phyloP scores from a whole-genome alignment of 2,888 invertebrate species.

The Byasa hedistus region DNA sequence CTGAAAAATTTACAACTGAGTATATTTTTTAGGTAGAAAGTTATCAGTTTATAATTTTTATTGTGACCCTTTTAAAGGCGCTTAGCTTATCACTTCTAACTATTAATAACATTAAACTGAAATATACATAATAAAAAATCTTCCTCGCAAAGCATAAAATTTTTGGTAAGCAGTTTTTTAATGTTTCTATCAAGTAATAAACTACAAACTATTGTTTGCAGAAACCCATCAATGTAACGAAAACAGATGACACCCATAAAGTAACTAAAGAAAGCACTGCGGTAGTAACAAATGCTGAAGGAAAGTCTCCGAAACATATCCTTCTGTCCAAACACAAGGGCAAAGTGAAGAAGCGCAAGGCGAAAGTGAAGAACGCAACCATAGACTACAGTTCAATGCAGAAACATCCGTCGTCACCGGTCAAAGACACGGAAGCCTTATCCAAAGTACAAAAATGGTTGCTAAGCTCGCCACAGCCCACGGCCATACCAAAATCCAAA shows the following conservation, averaged over 20 bases:
- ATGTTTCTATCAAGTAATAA: too few relatives aligned
- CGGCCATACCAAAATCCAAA: slow-evolving; percentile 88
- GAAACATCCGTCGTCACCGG: slow-evolving; percentile 78
- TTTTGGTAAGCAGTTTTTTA: too few relatives aligned
- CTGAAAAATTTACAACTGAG: too few relatives aligned
- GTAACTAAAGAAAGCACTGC: slow-evolving; percentile 67
- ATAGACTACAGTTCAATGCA: slow-evolving; percentile 88
- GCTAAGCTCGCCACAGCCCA: slow-evolving; percentile 84
- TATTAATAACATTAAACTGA: too few relatives aligned
- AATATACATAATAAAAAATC: too few relatives aligned
- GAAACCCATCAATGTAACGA: slow-evolving; percentile 63
- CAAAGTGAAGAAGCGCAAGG: slow-evolving; percentile 76
- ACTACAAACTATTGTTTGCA: slow-evolving; percentile 36
- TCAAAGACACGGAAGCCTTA: slow-evolving; percentile 78
- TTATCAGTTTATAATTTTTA: too few relatives aligned
- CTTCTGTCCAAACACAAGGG: slow-evolving; percentile 72
- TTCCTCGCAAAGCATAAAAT: too few relatives aligned
- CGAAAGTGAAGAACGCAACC: slow-evolving; percentile 84
- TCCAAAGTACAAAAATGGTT: slow-evolving; percentile 94
- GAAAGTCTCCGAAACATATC: slow-evolving; percentile 79
- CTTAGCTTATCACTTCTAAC: too few relatives aligned
- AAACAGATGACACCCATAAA: slow-evolving; percentile 61
- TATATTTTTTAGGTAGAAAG: too few relatives aligned
- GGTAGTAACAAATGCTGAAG: slow-evolving; percentile 71
- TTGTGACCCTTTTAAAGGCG: too few relatives aligned